Base-by-base conservation (phyloP, 2,888 invertebrate genomes). In the Alcis repandata region DNA sequence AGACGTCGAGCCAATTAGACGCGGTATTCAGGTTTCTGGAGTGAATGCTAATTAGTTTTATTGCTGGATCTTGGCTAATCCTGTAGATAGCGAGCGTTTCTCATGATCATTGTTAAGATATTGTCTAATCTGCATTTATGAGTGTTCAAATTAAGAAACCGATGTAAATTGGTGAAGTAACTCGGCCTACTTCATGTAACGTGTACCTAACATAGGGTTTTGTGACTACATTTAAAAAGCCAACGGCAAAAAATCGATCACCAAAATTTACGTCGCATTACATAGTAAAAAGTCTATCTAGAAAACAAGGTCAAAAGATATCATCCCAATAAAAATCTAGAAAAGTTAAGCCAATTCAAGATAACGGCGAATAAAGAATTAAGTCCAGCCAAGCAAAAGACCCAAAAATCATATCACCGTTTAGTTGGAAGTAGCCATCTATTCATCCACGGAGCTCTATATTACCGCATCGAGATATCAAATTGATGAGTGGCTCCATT, bases 401-500 rank as follows among this genome's bases (percentile, higher is more conserved):
- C 20, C 51, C 20, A 27, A 60, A 15, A 46, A 46, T 52, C 32
- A 66, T 64, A 58, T 9, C 53, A 63, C 22, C 17, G 10, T 17
- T 0, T 69, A 59, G 36, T 62, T 62, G 67, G 60, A 71, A 71
- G 59, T 69, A 59, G 66, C 64, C 76, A 82, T 81, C 84, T 81
- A 86, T 84, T 83, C 80, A 86, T 87, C 83, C 82, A 73, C 71
- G 79, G 84, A 82, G 85, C 86, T 90, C 91, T 91, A 92, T 91
- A 88, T 90, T 87, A 83, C 88, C 88, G 83, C 87, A 88, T 87
- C 86, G 85, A 89, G 92, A 93, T 92, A 93, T 92, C 92, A 92
- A 92, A 92, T 92, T 92, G 93, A 92, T 92, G 90, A 92, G 93
- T 92, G 89, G 87, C 88, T 83, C 86, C 91, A 91, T 92, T 88